Evolutionary conservation across 2,888 invertebrate genomes (phyloP), one percentile per base, ranked within the genome.

Genomic region (Neria commutata): DNA sequence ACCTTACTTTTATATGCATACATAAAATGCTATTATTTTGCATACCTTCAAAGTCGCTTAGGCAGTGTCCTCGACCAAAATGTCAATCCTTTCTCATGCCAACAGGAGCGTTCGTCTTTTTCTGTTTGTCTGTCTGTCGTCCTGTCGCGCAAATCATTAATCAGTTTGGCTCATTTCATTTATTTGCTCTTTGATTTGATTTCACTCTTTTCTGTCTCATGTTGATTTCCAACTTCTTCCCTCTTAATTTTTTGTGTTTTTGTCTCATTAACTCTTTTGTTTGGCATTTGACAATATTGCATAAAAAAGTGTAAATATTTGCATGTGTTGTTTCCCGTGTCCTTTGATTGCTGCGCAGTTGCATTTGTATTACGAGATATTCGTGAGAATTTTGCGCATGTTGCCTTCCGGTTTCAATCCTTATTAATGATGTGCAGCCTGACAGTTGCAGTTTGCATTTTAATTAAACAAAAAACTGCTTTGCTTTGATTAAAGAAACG

Each of bases 261-360:
- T 74, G 70, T 70, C 75, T 76, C 74, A 77, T 77, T 77, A 77
- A 77, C 77, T 75, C 78, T 75, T 77, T 77, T 77, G 77, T 77
- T 76, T 67, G n/a, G 58, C 63, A 63, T 67, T 53, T 70, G 68
- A 67, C 67, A 68, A 62, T 66, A 37, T n/a, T 21, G 53, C 17
- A 21, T 40, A 45, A 48, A 52, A 52, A 52, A 58, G n/a, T 53
- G 48, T 56, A 61, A 63, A 65, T 65, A 65, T 65, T 63, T 65
- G 65, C 58, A 61, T 62, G 40, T 19, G 24, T 40, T 24, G 16
- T 50, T 50, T 34, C 21, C 34, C 48, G 29, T 25, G 25, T 33
- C 34, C 29, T 19, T 17, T 8, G 3, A 29, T 33, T 54, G 33
- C n/a, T 24, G 14, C 37, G n/a, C n/a, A n/a, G n/a, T n/a, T n/a